Evolutionary conservation across 2,888 invertebrate genomes (phyloP).

Genomic region (Agonopterix heracliana): DNA sequence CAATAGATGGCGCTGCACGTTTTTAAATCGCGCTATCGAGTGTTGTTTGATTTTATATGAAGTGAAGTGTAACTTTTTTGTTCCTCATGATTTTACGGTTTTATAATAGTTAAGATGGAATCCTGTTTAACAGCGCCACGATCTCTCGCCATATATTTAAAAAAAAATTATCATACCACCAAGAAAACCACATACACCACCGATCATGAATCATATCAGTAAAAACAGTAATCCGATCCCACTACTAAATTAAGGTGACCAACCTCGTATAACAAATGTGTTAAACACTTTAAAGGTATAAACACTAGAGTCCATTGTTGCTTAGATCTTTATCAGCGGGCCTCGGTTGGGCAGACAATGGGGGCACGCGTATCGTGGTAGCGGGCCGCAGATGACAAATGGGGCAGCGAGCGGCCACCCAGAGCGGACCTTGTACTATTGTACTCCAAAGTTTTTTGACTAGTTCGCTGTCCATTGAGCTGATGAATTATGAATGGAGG

Average conservation of each 20-base stretch:
- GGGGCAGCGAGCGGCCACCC: slow-evolving; percentile 48
- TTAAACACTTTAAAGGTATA: slow-evolving; percentile 59
- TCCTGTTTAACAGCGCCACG: too few relatives aligned
- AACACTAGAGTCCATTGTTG: slow-evolving; percentile 59
- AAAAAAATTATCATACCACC: too few relatives aligned
- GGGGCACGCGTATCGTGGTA: slow-evolving; percentile 56
- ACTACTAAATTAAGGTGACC: slow-evolving; percentile 25
- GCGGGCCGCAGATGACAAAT: slow-evolving; percentile 59
- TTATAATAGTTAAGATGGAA: too few relatives aligned
- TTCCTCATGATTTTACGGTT: too few relatives aligned
- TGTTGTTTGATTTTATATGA: too few relatives aligned
- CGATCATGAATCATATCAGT: slow-evolving; percentile 15
- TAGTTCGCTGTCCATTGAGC: neutral
- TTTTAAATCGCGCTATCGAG: too few relatives aligned
- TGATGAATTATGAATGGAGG: neutral
- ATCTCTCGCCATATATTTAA: too few relatives aligned
- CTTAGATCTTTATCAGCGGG: slow-evolving; percentile 43
- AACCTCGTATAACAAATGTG: slow-evolving; percentile 52
- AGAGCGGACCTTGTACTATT: slow-evolving; percentile 18
- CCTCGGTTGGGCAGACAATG: slow-evolving; percentile 28
- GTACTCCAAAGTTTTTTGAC: neutral
- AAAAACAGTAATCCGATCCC: slow-evolving; percentile 33
- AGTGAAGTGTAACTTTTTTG: too few relatives aligned
- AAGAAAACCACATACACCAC: too few relatives aligned
- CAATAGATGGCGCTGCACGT: too few relatives aligned